phyloP scores from a whole-genome alignment of 2,888 invertebrate genomes.

The Parnassius glacialis region DNA sequence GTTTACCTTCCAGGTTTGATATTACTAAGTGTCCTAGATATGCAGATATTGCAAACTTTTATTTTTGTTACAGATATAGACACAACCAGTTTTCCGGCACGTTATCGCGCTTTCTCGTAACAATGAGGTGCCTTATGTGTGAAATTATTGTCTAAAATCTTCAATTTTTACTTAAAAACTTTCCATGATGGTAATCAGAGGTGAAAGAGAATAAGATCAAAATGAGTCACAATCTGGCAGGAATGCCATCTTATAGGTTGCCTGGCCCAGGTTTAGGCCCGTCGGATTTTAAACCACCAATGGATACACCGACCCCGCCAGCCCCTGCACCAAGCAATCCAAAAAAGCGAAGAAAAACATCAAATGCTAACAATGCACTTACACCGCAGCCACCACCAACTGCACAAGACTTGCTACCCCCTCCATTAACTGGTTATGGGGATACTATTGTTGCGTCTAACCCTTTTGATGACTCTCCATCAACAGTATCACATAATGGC shows the following conservation, averaged over 20 bases:
- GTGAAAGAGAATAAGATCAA: constrained; percentile 61
- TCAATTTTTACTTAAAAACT: constrained; percentile 37
- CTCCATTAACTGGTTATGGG: constrained; percentile 93
- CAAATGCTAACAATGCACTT: constrained; percentile 84
- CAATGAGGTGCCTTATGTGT: constrained; percentile 67
- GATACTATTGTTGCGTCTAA: constrained; percentile 97
- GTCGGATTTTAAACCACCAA: constrained; percentile 87
- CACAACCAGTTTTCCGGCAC: constrained; percentile 66
- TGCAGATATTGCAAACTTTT: constrained; percentile 31
- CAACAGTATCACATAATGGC: constrained; percentile 80
- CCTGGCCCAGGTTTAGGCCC: constrained; percentile 86
- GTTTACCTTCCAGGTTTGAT: constrained; percentile 17
- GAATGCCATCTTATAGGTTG: constrained; percentile 90
- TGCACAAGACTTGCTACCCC: constrained; percentile 89
- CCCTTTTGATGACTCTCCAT: constrained; percentile 95
- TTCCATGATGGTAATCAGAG: constrained; percentile 65
- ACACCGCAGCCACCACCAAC: constrained; percentile 86
- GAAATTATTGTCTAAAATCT: constrained; percentile 52
- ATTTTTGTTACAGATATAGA: constrained; percentile 77
- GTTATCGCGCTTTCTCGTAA: constrained; percentile 63
- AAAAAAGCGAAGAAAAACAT: constrained; percentile 92
- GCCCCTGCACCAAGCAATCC: constrained; percentile 90
- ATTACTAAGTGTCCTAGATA: constrained; percentile 13
- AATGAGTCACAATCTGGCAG: constrained; percentile 91
- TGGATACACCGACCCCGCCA: constrained; percentile 85